phyloP scores from a whole-genome alignment of 2,113 vertebrate genomes.

The Apaloderma vittatum region DNA sequence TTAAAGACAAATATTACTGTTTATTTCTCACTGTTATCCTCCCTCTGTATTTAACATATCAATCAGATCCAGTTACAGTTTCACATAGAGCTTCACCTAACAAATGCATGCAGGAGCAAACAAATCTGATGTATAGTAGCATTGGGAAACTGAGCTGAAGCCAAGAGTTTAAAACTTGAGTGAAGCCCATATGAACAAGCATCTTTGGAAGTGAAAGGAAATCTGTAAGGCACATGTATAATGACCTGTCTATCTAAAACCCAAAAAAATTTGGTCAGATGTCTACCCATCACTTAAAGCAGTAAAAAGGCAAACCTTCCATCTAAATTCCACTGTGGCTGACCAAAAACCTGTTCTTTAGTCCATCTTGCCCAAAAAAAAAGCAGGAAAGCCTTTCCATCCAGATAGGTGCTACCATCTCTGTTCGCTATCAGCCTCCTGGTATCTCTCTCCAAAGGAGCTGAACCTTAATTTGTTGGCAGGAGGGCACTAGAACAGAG shows the following conservation, averaged over 20 bases:
- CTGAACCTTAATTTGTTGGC: background rate
- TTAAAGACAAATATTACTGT: background rate
- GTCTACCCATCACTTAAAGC: background rate
- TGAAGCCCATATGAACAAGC: background rate
- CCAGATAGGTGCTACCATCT: background rate
- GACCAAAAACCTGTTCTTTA: background rate
- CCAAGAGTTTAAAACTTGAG: background rate
- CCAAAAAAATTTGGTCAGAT: background rate
- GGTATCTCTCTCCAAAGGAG: background rate
- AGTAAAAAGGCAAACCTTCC: background rate
- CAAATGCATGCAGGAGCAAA: background rate
- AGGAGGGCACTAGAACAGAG: background rate
- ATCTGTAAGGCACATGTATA: background rate
- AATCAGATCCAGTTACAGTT: background rate
- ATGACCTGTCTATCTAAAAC: background rate
- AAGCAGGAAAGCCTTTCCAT: background rate
- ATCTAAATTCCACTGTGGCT: background rate
- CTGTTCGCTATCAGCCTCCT: background rate
- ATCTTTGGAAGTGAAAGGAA: background rate
- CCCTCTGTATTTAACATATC: background rate
- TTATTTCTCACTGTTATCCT: background rate
- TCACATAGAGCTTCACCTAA: background rate
- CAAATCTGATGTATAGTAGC: background rate
- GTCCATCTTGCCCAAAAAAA: background rate
- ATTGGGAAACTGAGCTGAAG: background rate